Evolutionary conservation across 2,888 invertebrate genomes (phyloP).

Genomic region (Patella depressa): DNA sequence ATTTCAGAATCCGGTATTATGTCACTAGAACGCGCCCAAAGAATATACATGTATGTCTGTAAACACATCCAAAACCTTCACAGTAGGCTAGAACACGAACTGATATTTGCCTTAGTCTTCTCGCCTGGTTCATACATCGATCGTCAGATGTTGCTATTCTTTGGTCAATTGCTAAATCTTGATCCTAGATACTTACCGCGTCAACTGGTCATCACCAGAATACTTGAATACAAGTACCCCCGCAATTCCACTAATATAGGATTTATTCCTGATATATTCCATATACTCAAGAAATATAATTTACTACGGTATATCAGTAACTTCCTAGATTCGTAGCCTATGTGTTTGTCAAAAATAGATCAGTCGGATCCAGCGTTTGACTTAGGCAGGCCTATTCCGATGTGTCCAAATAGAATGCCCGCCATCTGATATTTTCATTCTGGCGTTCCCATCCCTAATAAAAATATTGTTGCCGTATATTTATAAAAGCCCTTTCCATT

Average conservation of each 20-base stretch:
- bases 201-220: not conserved
- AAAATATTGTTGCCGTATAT: too few relatives aligned
- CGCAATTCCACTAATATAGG: not conserved
- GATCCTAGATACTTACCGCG: not conserved
- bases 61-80: not conserved
- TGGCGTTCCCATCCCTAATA: too few relatives aligned
- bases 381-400: too few relatives aligned
- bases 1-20: not conserved
- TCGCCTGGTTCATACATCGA: not conserved
- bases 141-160: not conserved
- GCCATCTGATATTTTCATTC: too few relatives aligned
- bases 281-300: not conserved
- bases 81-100: not conserved
- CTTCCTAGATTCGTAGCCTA: not conserved
- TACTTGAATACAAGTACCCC: not conserved
- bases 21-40: not conserved
- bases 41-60: not conserved
- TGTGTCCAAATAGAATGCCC: not conserved
- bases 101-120: not conserved
- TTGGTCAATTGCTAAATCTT: not conserved
- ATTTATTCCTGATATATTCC: not conserved
- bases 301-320: not conserved
- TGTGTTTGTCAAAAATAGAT: not conserved
- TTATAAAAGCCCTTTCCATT: too few relatives aligned
- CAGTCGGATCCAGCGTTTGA: not conserved